Evolutionary conservation across 2,797 vertebrate species (phyloP), one percentile per base, ranked within the genome.

Genomic region (Triplophysa bombifrons): DNA sequence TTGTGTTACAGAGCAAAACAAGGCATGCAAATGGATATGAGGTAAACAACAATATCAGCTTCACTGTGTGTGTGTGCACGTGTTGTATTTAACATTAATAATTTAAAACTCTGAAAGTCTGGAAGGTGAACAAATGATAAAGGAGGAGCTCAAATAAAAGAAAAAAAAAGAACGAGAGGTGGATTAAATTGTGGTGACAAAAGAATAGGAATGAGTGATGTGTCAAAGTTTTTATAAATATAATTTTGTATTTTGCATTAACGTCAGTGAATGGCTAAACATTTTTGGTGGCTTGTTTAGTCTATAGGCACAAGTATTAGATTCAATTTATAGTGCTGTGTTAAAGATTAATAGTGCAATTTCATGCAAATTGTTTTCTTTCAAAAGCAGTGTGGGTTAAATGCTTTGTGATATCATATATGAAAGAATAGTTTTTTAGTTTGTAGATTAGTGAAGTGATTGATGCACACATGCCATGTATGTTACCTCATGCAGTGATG

Each of bases 401-500:
- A 58, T 11, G 13, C 16, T 61, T 12, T 16, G 58, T 27, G 58
- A 61, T 56, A 22, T 56, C 20, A 27, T 22, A 25, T 27, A 60
- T 27, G 56, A 27, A 1, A 27, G 56, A 60, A 13, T n/a, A 56
- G 34, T 38, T 30, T 30, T 38, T 20, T 14, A 61, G 13, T 30
- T 61, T 27, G 25, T 4, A 61, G 60, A 14, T 61, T 30, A 60
- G 55, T 56, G 55, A 22, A 3, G 20, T 60, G 27, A 14, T 25
- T 61, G 14, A 30, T 61, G 60, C 16, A 17, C 3, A 13, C 60
- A 61, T 61, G 25, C 25, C 30, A 17, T 38, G 50, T 19, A 19
- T 64, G 20, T 92, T 94, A 95, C 95, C 94, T 95, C 88, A 78
- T 88, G 85, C 82, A 88, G 86, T 78, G 85, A 74, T 55, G 89